Conservation (phyloP, 1,140 invertebrate genomes). For the Cydia amplana region DNA sequence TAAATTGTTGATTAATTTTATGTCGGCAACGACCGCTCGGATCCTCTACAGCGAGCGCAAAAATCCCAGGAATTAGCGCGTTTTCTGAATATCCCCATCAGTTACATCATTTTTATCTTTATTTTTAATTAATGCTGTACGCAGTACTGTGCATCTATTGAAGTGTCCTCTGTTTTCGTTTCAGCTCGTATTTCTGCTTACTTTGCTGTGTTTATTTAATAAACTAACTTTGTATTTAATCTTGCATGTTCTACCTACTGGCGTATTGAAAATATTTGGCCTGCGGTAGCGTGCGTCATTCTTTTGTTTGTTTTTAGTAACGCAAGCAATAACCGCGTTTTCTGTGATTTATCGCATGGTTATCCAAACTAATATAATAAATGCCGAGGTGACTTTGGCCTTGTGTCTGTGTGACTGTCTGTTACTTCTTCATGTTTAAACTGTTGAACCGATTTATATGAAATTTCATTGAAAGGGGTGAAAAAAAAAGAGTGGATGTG, state of each 20-base stretch:
- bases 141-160: not conserved
- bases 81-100: not conserved
- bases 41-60: not conserved
- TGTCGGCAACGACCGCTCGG: not conserved
- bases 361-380: no score
- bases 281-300: not conserved
- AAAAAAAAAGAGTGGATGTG: no score
- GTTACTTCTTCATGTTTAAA: no score
- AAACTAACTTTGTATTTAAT: not conserved
- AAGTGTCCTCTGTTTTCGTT: not conserved
- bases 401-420: no score
- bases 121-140: constrained; percentile 14
- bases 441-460: no score
- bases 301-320: not conserved
- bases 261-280: not conserved
- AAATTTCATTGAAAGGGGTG: no score
- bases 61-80: constrained; percentile 1
- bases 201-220: not conserved
- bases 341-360: not conserved
- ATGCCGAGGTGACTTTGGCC: no score
- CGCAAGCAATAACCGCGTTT: not conserved
- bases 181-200: not conserved
- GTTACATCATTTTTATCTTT: constrained; percentile 7
- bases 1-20: constrained; percentile 24
- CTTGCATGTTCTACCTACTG: not conserved